Conservation (phyloP, 2,113 vertebrate species). For the Podilymbus podiceps region DNA sequence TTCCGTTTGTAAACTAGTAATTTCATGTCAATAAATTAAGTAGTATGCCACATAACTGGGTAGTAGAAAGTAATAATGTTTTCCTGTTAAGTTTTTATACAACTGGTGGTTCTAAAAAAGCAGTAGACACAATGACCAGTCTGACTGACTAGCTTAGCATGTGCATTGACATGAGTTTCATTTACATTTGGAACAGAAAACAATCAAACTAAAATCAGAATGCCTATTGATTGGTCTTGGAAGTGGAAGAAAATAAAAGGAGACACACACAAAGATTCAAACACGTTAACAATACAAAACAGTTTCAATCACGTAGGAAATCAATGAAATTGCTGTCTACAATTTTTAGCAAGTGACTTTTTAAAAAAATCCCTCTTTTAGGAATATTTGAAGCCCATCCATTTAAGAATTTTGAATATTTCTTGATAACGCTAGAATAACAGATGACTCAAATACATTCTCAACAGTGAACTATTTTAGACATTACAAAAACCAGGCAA, state of each 20-base stretch:
- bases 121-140: neutral
- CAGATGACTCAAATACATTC: neutral
- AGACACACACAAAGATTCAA: slow-evolving; percentile 23
- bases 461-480: neutral
- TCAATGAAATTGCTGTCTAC: neutral
- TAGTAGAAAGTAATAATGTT: neutral
- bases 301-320: neutral
- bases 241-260: neutral
- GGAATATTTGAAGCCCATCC: neutral
- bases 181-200: neutral
- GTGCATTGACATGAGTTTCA: neutral
- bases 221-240: neutral
- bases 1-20: neutral
- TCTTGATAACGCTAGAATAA: neutral
- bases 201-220: neutral
- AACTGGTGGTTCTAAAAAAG: slow-evolving; percentile 63
- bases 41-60: neutral
- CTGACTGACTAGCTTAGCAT: neutral
- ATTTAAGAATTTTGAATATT: neutral
- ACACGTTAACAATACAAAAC: neutral
- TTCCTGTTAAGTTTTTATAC: neutral
- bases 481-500: neutral
- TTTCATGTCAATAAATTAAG: neutral
- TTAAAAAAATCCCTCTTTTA: neutral
- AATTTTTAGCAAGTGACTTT: neutral